Conservation (phyloP, 2,888 invertebrate species). For the Drosophila quinaria region DNA sequence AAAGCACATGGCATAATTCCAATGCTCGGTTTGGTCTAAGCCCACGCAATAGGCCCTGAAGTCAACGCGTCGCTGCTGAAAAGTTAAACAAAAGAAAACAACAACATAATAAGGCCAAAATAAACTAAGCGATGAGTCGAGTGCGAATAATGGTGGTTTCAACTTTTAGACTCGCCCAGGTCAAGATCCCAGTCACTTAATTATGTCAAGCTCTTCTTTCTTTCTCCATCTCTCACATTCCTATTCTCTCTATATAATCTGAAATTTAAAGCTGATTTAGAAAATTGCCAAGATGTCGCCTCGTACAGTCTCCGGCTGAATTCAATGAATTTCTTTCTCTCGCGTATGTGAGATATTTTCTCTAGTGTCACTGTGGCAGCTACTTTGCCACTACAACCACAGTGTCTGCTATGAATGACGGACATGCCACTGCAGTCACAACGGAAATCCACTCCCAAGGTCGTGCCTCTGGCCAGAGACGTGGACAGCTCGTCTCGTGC, state of each 20-base stretch:
- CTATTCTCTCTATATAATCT: neutral
- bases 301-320: slow-evolving; percentile 13
- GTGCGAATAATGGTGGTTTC: slow-evolving; percentile 5
- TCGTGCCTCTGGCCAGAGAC: slow-evolving; percentile 25
- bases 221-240: neutral
- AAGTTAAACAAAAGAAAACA: slow-evolving; percentile 14
- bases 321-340: slow-evolving; percentile 47
- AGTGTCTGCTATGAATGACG: slow-evolving; percentile 18
- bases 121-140: slow-evolving; percentile 10
- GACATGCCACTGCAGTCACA: slow-evolving; percentile 43
- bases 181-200: slow-evolving; percentile 42
- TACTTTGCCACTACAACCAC: slow-evolving; percentile 30
- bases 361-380: slow-evolving; percentile 43
- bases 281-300: slow-evolving; percentile 23
- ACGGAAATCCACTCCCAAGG: slow-evolving; percentile 31
- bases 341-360: slow-evolving; percentile 50
- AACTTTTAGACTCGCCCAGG: slow-evolving; percentile 29
- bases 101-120: slow-evolving; percentile 14
- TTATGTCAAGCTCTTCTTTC: slow-evolving; percentile 9
- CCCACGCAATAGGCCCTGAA: slow-evolving; percentile 29
- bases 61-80: slow-evolving; percentile 31
- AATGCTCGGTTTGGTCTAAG: slow-evolving; percentile 21
- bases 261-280: slow-evolving; percentile 35
- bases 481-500: slow-evolving; percentile 14
- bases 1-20: slow-evolving; percentile 45